These are phyloP conservation scores for Junonia oenone DNA, from an alignment of 2,888 invertebrate genomes.

Conservation along the genomic window DNA sequence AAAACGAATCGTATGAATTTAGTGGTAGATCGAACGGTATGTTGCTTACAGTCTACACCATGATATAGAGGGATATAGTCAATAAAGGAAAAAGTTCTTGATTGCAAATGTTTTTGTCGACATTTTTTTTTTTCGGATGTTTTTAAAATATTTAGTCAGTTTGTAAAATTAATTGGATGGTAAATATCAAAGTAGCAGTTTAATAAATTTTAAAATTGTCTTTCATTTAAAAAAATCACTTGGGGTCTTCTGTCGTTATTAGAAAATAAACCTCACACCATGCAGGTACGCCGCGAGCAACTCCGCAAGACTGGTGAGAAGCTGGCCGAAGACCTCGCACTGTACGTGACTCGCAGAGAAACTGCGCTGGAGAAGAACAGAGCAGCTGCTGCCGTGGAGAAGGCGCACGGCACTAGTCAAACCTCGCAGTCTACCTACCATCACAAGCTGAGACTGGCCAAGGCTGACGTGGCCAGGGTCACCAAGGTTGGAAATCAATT, in stretches of 20 bases:
- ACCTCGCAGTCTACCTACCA: constrained; percentile 60
- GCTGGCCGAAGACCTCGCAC: constrained; percentile 62
- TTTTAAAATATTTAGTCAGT: too few species aligned
- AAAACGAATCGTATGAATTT: too few species aligned
- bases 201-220: too few species aligned
- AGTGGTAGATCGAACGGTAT: too few species aligned
- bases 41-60: too few species aligned
- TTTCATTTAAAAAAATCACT: background rate
- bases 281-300: constrained; percentile 65
- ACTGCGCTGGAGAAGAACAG: constrained; percentile 61
- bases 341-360: constrained; percentile 64
- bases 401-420: constrained; percentile 44
- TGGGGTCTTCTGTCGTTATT: background rate
- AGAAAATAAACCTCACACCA: background rate
- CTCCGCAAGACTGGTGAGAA: constrained; percentile 65
- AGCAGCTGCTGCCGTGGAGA: constrained; percentile 60
- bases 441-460: constrained; percentile 63
- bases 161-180: too few species aligned
- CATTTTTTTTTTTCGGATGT: too few species aligned
- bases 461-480: constrained; percentile 58
- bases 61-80: too few species aligned
- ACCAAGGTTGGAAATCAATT: constrained; percentile 51
- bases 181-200: too few species aligned
- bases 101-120: too few species aligned
- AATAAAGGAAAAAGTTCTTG: too few species aligned